Conservation (phyloP, 2,113 vertebrate species). For the Podarcis cretensis region DNA sequence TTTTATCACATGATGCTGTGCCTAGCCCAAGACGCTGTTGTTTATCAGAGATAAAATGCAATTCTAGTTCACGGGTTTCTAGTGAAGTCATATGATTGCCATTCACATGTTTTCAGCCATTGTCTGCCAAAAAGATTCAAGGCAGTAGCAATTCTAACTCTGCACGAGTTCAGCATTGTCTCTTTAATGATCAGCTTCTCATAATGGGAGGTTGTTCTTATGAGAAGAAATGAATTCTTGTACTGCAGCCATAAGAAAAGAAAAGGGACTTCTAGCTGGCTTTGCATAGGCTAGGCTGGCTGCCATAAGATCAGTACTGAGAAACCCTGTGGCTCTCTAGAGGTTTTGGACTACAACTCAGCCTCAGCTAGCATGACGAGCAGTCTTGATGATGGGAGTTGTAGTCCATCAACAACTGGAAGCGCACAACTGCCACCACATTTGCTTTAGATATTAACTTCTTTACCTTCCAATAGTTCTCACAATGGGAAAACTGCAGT, state of each 20-base stretch:
- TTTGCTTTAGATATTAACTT: slow-evolving; percentile 5
- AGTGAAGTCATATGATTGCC: slow-evolving; percentile 85
- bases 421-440: no score
- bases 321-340: no score
- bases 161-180: slow-evolving; percentile 49
- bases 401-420: no score
- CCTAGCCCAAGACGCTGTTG: slow-evolving; percentile 77
- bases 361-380: no score
- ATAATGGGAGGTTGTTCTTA: slow-evolving; percentile 8
- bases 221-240: not conserved
- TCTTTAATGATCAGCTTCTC: not conserved
- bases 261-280: not conserved
- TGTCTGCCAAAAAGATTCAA: slow-evolving; percentile 64
- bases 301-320: not conserved
- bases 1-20: slow-evolving; percentile 80
- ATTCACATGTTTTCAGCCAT: slow-evolving; percentile 84
- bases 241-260: not conserved
- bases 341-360: no score
- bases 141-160: slow-evolving; percentile 63
- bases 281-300: not conserved
- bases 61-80: slow-evolving; percentile 84
- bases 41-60: slow-evolving; percentile 79
- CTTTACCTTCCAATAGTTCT: not conserved
- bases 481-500: not conserved
- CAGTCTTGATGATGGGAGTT: no score